These are phyloP conservation scores for Drosophila lacteicornis DNA, from an alignment of 1,140 invertebrate genomes.

Conservation along the genomic window DNA sequence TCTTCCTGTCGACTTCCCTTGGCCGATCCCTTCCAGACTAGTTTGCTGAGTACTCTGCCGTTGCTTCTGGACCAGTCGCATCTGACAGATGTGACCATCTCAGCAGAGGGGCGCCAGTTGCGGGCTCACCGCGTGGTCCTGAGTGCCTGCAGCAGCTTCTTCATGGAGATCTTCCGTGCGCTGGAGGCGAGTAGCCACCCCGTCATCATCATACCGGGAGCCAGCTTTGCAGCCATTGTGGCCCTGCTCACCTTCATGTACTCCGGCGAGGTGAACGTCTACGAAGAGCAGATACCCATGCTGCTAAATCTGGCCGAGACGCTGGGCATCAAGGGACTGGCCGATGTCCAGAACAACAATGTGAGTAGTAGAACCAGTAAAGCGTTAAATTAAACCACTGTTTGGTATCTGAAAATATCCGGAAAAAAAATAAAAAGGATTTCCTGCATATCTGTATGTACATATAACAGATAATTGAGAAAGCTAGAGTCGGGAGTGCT, in stretches of 20 bases:
- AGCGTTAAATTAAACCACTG: too few species aligned
- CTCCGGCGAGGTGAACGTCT: slow-evolving; percentile 95
- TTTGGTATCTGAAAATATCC: too few species aligned
- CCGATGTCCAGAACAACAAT: slow-evolving; percentile 89
- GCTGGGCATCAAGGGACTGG: slow-evolving; percentile 93
- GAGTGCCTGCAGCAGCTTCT: slow-evolving; percentile 96
- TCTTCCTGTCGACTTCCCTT: slow-evolving; percentile 5
- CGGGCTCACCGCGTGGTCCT: slow-evolving; percentile 95
- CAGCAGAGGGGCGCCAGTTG: slow-evolving; percentile 91
- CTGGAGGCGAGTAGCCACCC: slow-evolving; percentile 91
- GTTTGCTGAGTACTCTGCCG: slow-evolving; percentile 93
- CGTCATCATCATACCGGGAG: slow-evolving; percentile 93
- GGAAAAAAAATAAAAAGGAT: too few species aligned
- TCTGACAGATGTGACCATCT: slow-evolving; percentile 95
- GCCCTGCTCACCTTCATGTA: slow-evolving; percentile 96
- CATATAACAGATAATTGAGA: too few species aligned
- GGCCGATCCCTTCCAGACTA: slow-evolving; percentile 86
- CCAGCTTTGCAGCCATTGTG: slow-evolving; percentile 91
- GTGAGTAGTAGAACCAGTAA: slow-evolving; percentile 85
- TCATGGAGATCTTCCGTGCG: slow-evolving; percentile 93
- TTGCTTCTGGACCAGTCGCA: slow-evolving; percentile 92
- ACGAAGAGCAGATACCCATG: slow-evolving; percentile 92
- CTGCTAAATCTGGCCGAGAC: slow-evolving; percentile 93
- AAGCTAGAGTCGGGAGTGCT: too few species aligned
- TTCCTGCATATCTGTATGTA: too few species aligned